phyloP scores from a whole-genome alignment of 2,113 vertebrate genomes.

The Bos javanicus region DNA sequence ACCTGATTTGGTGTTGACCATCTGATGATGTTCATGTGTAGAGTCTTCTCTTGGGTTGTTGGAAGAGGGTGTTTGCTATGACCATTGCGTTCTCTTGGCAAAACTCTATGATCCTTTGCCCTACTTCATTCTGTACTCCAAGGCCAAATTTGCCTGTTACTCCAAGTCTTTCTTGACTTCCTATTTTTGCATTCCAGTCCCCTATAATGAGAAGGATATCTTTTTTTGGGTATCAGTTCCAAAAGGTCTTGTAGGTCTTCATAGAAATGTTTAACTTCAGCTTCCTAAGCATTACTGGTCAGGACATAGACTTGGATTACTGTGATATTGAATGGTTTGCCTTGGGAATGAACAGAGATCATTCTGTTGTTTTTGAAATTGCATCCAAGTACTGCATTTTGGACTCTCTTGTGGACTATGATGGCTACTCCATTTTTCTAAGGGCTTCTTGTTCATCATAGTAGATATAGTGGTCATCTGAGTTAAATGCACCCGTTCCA shows the following conservation, averaged over 20 bases:
- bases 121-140: neutral
- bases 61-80: neutral
- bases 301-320: neutral
- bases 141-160: neutral
- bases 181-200: neutral
- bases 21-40: neutral
- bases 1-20: neutral
- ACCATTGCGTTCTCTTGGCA: fast-evolving
- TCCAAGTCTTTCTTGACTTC: neutral
- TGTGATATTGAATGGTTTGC: neutral
- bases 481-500: neutral
- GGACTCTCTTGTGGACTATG: neutral
- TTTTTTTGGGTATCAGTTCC: fast-evolving
- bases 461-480: neutral
- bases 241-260: neutral
- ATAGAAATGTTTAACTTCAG: neutral
- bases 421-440: neutral
- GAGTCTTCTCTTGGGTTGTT: neutral
- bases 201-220: neutral
- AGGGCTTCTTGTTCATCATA: neutral
- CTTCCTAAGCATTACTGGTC: neutral
- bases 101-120: neutral
- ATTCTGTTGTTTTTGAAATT: neutral
- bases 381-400: neutral
- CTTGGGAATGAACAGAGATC: neutral